Conservation (phyloP, 2,888 invertebrate genomes). For the Choreutis nemorana region DNA sequence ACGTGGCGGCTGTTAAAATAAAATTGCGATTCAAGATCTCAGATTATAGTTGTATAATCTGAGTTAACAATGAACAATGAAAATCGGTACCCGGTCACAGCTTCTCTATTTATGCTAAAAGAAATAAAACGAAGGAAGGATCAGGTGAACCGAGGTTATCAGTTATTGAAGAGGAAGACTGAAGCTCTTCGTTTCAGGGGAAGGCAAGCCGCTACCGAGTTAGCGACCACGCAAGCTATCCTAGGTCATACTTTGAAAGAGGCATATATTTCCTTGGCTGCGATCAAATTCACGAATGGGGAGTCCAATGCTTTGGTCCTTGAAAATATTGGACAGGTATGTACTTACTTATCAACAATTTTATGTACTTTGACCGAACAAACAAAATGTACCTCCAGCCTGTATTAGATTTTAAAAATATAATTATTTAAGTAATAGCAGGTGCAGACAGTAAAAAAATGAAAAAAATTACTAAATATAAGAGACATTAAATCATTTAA, state of each 20-base stretch:
- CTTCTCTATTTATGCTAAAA: slow-evolving; percentile 49
- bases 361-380: slow-evolving; percentile 1
- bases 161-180: slow-evolving; percentile 41
- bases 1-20: no score
- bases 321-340: slow-evolving; percentile 52
- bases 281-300: slow-evolving; percentile 54
- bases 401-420: no score
- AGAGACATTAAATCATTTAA: no score
- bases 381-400: no score
- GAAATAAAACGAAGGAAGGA: slow-evolving; percentile 51
- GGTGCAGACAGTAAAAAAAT: no score
- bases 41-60: no score
- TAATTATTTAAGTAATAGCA: no score
- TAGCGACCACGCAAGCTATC: slow-evolving; percentile 37
- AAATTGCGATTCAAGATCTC: no score
- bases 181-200: slow-evolving; percentile 44
- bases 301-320: slow-evolving; percentile 54
- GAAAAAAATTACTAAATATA: no score
- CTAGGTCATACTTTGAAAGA: slow-evolving; percentile 43
- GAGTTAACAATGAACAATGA: slow-evolving; percentile 52
- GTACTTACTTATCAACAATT: background rate
- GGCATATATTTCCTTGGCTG: slow-evolving; percentile 52
- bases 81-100: slow-evolving; percentile 48
- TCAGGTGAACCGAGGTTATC: slow-evolving; percentile 42
- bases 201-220: slow-evolving; percentile 37